Percentiles rank a stretch among this genome's conserved stretches.
These are phyloP conservation scores for Kryptolebias marmoratus DNA, from an alignment of 2,113 vertebrate species.

Conservation along the genomic window DNA sequence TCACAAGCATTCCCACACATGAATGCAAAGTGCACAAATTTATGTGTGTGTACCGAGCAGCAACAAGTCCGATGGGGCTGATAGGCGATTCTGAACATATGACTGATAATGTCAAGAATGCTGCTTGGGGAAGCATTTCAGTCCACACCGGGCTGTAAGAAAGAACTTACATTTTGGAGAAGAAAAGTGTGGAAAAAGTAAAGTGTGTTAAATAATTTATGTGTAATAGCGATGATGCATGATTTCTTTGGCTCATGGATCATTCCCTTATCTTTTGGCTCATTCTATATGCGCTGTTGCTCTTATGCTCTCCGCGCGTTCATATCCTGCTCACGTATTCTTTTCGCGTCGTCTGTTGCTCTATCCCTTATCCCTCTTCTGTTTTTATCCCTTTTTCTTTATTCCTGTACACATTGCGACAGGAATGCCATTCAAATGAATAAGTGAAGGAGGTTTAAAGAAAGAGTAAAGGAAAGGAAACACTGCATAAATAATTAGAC, in stretches of 20 bases:
- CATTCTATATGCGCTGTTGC: not conserved
- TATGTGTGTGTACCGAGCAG: not conserved
- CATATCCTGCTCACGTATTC: slow-evolving; percentile 1
- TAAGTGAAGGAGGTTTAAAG: slow-evolving; percentile 11
- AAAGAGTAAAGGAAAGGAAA: not conserved
- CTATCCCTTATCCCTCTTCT: not conserved
- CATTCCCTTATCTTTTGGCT: slow-evolving; percentile 19
- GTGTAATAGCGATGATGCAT: slow-evolving; percentile 11
- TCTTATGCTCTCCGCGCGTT: not conserved
- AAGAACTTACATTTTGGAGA: slow-evolving; percentile 16
- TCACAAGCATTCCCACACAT: slow-evolving; percentile 4
- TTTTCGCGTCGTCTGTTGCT: not conserved
- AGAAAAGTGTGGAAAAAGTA: slow-evolving; percentile 6
- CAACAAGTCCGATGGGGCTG: slow-evolving; percentile 24
- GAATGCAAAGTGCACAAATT: slow-evolving; percentile 1
- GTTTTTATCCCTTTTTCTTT: not conserved
- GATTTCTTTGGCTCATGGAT: slow-evolving; percentile 19
- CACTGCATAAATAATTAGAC: not conserved
- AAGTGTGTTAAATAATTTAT: slow-evolving; percentile 49
- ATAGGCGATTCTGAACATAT: slow-evolving; percentile 36
- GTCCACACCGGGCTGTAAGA: slow-evolving; percentile 16
- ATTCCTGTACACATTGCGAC: slow-evolving; percentile 1
- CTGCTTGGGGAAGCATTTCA: slow-evolving; percentile 43
- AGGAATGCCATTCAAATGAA: slow-evolving; percentile 8
- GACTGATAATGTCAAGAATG: slow-evolving; percentile 43